Conservation (phyloP, 1,140 invertebrate species). For the Cotesia typhae region DNA sequence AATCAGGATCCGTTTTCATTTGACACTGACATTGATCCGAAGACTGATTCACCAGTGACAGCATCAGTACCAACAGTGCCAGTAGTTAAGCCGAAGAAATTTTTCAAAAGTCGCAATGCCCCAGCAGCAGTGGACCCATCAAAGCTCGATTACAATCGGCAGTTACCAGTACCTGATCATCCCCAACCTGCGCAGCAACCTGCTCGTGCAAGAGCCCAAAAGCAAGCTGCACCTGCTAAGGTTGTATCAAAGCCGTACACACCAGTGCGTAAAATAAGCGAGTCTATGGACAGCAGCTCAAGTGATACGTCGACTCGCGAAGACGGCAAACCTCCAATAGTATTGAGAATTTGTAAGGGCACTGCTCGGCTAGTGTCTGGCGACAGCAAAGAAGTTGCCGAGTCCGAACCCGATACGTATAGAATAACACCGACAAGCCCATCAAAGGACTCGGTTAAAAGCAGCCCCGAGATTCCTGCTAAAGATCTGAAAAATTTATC, state of each 20-base stretch:
- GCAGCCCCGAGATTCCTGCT: slow-evolving; percentile 26
- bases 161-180: slow-evolving; percentile 63
- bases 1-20: slow-evolving; percentile 61
- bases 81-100: slow-evolving; percentile 81
- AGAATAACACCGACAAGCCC: slow-evolving; percentile 57
- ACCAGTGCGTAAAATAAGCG: slow-evolving; percentile 46
- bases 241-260: slow-evolving; percentile 31
- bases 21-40: slow-evolving; percentile 57
- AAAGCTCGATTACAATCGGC: slow-evolving; percentile 55
- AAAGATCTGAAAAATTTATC: not conserved
- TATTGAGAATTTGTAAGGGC: slow-evolving; percentile 73
- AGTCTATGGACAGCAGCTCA: slow-evolving; percentile 41
- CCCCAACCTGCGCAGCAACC: slow-evolving; percentile 57
- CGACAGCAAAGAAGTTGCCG: slow-evolving; percentile 47
- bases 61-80: slow-evolving; percentile 45
- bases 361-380: slow-evolving; percentile 68
- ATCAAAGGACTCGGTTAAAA: slow-evolving; percentile 50
- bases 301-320: slow-evolving; percentile 51
- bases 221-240: slow-evolving; percentile 49
- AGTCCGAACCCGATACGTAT: slow-evolving; percentile 52
- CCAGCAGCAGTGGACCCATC: slow-evolving; percentile 52
- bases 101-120: slow-evolving; percentile 86
- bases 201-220: slow-evolving; percentile 8
- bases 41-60: slow-evolving; percentile 45
- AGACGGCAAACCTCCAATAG: slow-evolving; percentile 72